These are phyloP conservation scores for Loris lydekkerianus DNA, from an alignment of 2,797 vertebrate species.

Conservation along the genomic window DNA sequence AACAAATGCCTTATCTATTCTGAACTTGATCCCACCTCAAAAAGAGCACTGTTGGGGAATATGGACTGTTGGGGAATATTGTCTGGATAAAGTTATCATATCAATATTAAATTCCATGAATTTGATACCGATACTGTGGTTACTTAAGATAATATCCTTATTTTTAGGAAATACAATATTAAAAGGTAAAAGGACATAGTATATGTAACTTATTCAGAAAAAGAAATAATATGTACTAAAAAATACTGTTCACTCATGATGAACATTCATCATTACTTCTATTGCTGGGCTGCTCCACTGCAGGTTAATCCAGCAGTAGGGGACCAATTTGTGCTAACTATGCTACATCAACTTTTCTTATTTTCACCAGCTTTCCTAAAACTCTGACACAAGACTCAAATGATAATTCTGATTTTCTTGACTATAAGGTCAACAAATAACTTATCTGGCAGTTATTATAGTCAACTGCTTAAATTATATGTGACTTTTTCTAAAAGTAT, in stretches of 20 bases:
- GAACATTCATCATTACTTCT: neutral
- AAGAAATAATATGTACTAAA: neutral
- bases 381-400: neutral
- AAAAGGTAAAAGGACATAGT: neutral
- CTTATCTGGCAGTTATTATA: neutral
- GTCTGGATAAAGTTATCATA: neutral
- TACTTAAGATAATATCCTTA: neutral
- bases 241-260: neutral
- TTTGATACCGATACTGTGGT: neutral
- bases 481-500: neutral
- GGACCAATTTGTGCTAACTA: neutral
- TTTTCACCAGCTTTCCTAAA: neutral
- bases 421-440: neutral
- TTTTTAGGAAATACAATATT: neutral
- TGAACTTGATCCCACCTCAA: neutral
- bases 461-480: neutral
- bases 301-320: neutral
- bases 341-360: neutral
- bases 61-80: neutral
- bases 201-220: neutral
- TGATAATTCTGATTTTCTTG: neutral
- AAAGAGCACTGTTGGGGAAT: neutral
- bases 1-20: neutral
- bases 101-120: neutral
- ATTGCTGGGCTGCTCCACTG: neutral